A percentile compares a stretch with the other conserved stretches of the same genome.
Evolutionary conservation across 2,113 vertebrate genomes (phyloP).

Genomic region (Pangasianodon gigas): DNA sequence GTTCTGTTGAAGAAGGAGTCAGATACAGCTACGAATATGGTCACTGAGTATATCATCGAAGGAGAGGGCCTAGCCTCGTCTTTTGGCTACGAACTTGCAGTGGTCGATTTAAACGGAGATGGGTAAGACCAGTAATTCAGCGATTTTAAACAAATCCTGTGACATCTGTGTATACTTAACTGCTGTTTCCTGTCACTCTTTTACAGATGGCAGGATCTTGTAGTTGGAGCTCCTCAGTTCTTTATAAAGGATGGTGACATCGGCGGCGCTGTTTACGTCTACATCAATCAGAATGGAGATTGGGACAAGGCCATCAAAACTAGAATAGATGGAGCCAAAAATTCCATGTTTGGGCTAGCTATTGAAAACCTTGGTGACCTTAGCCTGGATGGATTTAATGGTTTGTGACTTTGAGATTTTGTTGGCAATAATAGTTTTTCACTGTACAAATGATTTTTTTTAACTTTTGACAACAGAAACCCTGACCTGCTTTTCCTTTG

Average conservation of each 20-base stretch:
- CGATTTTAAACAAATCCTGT: background rate
- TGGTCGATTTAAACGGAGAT: constrained; percentile 90
- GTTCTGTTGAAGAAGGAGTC: constrained; percentile 81
- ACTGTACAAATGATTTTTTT: background rate
- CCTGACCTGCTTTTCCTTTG: background rate
- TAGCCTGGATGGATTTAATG: constrained; percentile 82
- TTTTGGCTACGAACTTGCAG: constrained; percentile 93
- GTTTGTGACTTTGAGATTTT: constrained; percentile 58
- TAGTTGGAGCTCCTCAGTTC: constrained; percentile 94
- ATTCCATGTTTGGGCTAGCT: constrained; percentile 95
- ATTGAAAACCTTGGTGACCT: constrained; percentile 89
- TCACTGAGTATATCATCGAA: constrained; percentile 79
- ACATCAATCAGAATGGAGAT: constrained; percentile 82
- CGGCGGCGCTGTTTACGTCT: constrained; percentile 90
- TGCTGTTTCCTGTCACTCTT: constrained; percentile 14
- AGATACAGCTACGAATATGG: constrained; percentile 53
- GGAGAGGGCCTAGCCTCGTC: constrained; percentile 94
- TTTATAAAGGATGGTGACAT: constrained; percentile 85
- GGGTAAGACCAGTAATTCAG: constrained; percentile 72
- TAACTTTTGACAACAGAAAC: background rate
- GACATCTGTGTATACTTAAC: background rate
- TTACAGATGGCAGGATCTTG: constrained; percentile 91
- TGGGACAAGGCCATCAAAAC: constrained; percentile 78
- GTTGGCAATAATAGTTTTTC: background rate
- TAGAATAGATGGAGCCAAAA: constrained; percentile 81